Evolutionary conservation across 23 tunicate species (phyloP), one percentile per base, ranked within the genome.

Genomic region (Corella eumyota): DNA sequence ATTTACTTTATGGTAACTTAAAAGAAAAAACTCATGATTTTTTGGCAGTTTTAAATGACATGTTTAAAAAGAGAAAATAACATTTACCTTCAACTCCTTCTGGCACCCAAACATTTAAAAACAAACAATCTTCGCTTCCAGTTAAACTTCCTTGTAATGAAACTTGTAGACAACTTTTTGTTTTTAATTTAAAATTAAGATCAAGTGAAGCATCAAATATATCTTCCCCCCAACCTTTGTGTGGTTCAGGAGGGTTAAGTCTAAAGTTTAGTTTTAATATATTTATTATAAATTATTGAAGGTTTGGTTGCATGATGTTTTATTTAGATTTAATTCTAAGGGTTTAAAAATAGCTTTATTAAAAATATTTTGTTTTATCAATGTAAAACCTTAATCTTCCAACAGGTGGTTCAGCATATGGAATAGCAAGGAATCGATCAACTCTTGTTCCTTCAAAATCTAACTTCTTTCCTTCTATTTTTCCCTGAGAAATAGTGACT

Each of bases 61-160:
- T n/a, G n/a, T n/a, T n/a, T n/a, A 15, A 11, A 40, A 40, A 40
- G 48, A 9, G 48, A 9, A 6, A 52, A 52, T 13, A 28, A 58
- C 33, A 60, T 45, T 3, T 27, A 77, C 84, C 84, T 11, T 77
- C 84, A 15, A 77, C 75, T 9, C 84, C 84, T 2, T 75, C 84
- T 11, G 69, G 30, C 21, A 77, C 84, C 84, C 84, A 77, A 45
- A 77, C 73, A 30, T 68, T 77, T 5, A 77, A 30, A 51, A 68
- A 77, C 33, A 77, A 34, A 33, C 84, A 77, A 50, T 77, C 84
- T 33, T 77, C 84, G 34, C 74, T 67, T 32, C 84, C 84, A 0
- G 46, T 32, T 34, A 62, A 52, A 0, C 84, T 62, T 20, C 34
- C 34, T 21, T 47, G 60, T 13, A 76, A 62, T 32, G 56, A 68